Conservation (phyloP, 1,140 invertebrate species). For the Diachasmimorpha longicaudata region DNA sequence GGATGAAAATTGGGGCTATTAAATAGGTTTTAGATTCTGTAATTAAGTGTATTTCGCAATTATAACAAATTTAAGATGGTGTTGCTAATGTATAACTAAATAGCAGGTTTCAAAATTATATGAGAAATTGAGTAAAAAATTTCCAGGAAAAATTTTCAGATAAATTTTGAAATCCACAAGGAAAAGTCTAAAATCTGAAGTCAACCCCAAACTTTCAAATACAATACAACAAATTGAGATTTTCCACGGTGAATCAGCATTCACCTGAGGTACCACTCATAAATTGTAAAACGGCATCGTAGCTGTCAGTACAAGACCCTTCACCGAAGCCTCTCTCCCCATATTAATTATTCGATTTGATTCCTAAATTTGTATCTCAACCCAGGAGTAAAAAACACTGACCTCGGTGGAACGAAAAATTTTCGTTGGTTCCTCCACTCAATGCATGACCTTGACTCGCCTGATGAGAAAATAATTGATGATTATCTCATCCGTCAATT, state of each 20-base stretch:
- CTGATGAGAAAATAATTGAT: conserved; percentile 1
- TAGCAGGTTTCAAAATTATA: no score
- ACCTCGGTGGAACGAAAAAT: not conserved
- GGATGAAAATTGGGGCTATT: not conserved
- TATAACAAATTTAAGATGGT: not conserved
- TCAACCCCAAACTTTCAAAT: no score
- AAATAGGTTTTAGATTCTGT: no score
- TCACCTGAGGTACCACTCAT: not conserved
- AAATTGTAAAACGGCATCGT: not conserved
- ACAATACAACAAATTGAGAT: no score
- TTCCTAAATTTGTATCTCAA: not conserved
- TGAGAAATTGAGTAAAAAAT: no score
- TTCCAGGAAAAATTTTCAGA: no score
- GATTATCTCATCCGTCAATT: not conserved
- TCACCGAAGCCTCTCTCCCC: not conserved
- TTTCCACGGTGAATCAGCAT: not conserved
- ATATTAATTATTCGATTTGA: not conserved
- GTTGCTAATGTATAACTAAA: no score
- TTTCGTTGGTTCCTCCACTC: not conserved
- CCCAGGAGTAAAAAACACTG: not conserved
- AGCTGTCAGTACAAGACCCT: not conserved
- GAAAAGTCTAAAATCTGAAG: no score
- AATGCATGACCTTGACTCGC: not conserved
- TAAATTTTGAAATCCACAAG: no score
- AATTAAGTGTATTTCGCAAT: no score